Evolutionary conservation across 2,113 vertebrate genomes (phyloP), one percentile per base, ranked within the genome.

Genomic region (Electrona antarctica): DNA sequence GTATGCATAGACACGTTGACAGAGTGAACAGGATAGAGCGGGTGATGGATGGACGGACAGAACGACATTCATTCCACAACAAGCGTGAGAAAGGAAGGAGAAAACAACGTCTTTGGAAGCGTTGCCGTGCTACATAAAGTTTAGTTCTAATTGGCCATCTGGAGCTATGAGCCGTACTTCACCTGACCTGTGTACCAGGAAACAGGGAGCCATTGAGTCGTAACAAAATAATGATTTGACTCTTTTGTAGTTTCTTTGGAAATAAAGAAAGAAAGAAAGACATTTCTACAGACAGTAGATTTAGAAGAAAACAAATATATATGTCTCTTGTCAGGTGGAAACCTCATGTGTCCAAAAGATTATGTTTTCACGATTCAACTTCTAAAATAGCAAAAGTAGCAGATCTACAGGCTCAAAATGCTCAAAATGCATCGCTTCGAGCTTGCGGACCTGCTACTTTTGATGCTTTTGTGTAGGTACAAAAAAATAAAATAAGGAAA

Each of bases 61-160:
- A 13, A 12, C 13, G 52, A 14, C n/a, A 55, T 12, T 2, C 33
- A 41, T 82, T 73, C 85, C 69, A 67, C 85, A 83, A 85, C 69
- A 73, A 66, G 62, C 73, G 69, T 74, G 82, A 82, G 69, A 74
- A 76, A 54, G 11, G 59, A 7, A 69, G 55, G 71, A 76, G 67
- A 84, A 84, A 87, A 69, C 78, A 83, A 69, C 73, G 69, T 69
- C 77, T 21, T 82, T 41, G 33, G 73, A 76, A 85, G 83, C 69
- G 14, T 71, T n/a, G 21, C 46, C 81, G 65, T 14, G 70, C 70
- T 73, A 73, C n/a, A 45, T 81, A 74, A 87, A 79, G 80, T 88
- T 71, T 84, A 79, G 80, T 87, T 71, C 84, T 91, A 89, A 90
- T 91, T 89, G 85, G 88, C 13, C 78, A 87, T 81, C 85, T 52